Evolutionary conservation across 1,140 invertebrate genomes (phyloP).

Genomic region (Ostrea denselamellosa): DNA sequence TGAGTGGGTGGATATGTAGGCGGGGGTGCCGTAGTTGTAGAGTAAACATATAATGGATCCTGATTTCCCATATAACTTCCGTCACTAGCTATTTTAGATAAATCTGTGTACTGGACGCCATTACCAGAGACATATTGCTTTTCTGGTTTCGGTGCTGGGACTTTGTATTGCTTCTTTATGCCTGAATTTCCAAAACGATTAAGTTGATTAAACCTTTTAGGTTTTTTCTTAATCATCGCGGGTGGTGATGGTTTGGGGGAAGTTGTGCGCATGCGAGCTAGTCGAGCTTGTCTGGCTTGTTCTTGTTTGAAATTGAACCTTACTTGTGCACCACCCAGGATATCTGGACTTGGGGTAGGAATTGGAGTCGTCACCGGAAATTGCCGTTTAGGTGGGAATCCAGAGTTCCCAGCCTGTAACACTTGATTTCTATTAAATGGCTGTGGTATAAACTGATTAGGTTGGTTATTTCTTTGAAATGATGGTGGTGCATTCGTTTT

Average conservation of each 20-base stretch:
- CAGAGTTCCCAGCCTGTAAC: not conserved
- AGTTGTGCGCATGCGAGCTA: conserved; percentile 10
- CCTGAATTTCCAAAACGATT: not conserved
- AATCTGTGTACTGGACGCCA: conserved; percentile 3
- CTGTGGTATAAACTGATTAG: conserved; percentile 19
- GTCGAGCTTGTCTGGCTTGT: not conserved
- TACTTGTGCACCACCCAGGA: not conserved
- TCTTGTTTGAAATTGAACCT: not conserved
- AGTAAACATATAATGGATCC: conserved; percentile 18
- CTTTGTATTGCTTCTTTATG: not conserved
- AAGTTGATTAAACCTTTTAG: not conserved
- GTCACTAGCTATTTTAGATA: conserved; percentile 7
- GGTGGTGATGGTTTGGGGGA: not conserved
- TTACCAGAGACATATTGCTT: conserved; percentile 8
- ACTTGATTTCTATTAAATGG: conserved; percentile 16
- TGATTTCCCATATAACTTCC: conserved; percentile 35
- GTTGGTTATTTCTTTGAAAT: conserved; percentile 12
- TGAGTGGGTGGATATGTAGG: conserved; percentile 15
- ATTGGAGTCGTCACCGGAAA: not conserved
- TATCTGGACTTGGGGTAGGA: conserved; percentile 5
- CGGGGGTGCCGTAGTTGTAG: not conserved
- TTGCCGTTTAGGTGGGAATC: not conserved
- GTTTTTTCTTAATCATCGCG: not conserved
- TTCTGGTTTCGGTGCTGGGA: not conserved
- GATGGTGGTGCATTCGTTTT: not conserved